Conservation (phyloP, 2,113 vertebrate species). For the Columba livia region DNA sequence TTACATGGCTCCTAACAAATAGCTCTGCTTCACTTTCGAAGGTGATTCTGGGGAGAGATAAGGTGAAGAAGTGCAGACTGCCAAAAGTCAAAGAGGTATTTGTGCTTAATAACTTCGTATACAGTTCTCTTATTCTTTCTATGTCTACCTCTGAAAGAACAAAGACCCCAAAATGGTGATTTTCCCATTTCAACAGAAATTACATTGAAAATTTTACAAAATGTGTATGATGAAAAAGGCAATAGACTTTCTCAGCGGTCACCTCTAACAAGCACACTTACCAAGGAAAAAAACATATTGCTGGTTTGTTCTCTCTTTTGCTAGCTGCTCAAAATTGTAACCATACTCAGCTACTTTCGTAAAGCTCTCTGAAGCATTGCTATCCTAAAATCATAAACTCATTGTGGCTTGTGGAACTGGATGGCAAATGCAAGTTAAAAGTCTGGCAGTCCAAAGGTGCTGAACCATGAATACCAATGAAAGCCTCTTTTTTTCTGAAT, state of each 20-base stretch:
- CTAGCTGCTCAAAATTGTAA: background rate
- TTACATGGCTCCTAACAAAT: background rate
- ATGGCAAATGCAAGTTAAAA: background rate
- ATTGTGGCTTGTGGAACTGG: background rate
- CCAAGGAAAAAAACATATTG: background rate
- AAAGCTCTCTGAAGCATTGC: background rate
- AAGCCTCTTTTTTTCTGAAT: slow-evolving; percentile 23
- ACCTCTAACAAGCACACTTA: background rate
- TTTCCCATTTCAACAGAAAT: background rate
- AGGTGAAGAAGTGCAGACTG: background rate
- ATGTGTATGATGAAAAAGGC: background rate
- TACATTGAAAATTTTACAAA: background rate
- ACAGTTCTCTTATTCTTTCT: background rate
- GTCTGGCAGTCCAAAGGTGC: background rate
- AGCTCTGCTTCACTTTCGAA: background rate
- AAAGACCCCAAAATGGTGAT: background rate
- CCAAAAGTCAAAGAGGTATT: background rate
- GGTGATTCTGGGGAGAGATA: background rate
- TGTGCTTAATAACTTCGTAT: background rate
- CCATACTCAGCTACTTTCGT: background rate
- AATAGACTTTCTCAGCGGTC: background rate
- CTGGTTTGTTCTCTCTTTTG: background rate
- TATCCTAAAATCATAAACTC: background rate
- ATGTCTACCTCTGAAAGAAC: background rate
- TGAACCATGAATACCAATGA: slow-evolving; percentile 29